Base-by-base conservation (phyloP, 2,888 invertebrate genomes). In the Cryptops parisi region DNA sequence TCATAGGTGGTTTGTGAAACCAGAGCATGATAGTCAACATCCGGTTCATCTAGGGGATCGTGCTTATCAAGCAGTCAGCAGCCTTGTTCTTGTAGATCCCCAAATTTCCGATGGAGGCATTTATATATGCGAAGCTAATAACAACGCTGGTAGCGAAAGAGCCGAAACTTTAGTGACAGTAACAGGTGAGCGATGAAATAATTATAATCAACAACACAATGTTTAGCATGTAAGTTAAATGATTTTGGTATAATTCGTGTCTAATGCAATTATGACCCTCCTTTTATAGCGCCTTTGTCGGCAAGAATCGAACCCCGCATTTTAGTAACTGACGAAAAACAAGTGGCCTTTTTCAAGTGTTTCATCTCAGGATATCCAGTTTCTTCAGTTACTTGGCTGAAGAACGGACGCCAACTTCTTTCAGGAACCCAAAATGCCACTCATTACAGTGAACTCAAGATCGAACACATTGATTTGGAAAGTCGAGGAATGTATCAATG, bases 291-390 rank as follows among this genome's bases (percentile, higher is more conserved):
- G 52, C 90, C 91, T 0, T 69, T 94, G 55, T 82, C 84, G 57
- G 84, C 89, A 0, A 80, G 81, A 60, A 85, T 94, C 57, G 89
- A 90, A 67, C 94, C 93, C 0, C 81, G 83, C n/a, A 81, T 82
- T 1, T 93, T 93, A 69, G 89, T 89, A 1, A 82, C 93, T 50
- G 93, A 94, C 69, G 93, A 91, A 62, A 91, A 91, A 60, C 79
- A 90, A 63, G 84, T 90, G 2, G 93, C 93, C 2, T 80, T 84
- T 0, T 88, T 93, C 67, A 86, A 87, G 67, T 94, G 93, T 70
- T 82, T 84, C 65, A 78, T 85, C 52, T 79, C 80, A 55, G 93
- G 93, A 4, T 82, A 83, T 72, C 91, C 91, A 17, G 76, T 85
- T 58, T 78, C 80, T 58, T 76, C 79, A 61, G 75, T 87, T 55